Base-by-base conservation (phyloP, 1,140 invertebrate species). In the Cylas formicarius region DNA sequence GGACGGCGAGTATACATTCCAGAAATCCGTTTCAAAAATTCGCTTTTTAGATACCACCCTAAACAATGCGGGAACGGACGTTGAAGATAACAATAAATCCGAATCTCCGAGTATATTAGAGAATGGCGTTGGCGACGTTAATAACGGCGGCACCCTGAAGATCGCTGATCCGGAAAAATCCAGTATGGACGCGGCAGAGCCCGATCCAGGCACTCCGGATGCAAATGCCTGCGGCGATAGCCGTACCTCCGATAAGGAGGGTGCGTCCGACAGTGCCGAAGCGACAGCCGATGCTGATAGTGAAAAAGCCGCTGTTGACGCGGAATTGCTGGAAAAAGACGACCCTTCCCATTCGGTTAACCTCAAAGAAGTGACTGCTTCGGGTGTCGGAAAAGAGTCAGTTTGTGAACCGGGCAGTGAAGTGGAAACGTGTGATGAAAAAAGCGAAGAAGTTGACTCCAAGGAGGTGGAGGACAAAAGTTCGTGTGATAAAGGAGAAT, bases 281-380 rank as follows among this genome's bases (percentile, higher is more conserved):
- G n/a, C n/a, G n/a, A n/a, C n/a, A n/a, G n/a, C n/a, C n/a, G n/a
- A n/a, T n/a, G n/a, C n/a, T 21, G 35, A 29, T 7, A 28, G 0
- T 43, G 23, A 44, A 43, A 23, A 42, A 40, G 20, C 1, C 9
- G 20, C 10, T 44, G 20, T 22, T 42, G 19, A 8, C 13, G 33
- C 24, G 8, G 16, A 39, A 19, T 13, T 1, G 33, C 8, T 7
- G 33, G 16, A 36, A 17, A 13, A 17, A 18, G 18, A 36, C 6
- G 33, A 16, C n/a, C n/a, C n/a, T n/a, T n/a, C n/a, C n/a, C n/a
- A n/a, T n/a, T n/a, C 5, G 6, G 37, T 13, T 2, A 39, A 11
- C 10, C 17, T 27, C 17, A 28, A 13, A 8, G 37, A 11, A 39
- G n/a, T 27, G 23, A 36, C 19, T 36, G 5, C 8, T 21, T 1